These are phyloP conservation scores for Equus quagga DNA, from an alignment of 2,113 vertebrate species.

Conservation along the genomic window DNA sequence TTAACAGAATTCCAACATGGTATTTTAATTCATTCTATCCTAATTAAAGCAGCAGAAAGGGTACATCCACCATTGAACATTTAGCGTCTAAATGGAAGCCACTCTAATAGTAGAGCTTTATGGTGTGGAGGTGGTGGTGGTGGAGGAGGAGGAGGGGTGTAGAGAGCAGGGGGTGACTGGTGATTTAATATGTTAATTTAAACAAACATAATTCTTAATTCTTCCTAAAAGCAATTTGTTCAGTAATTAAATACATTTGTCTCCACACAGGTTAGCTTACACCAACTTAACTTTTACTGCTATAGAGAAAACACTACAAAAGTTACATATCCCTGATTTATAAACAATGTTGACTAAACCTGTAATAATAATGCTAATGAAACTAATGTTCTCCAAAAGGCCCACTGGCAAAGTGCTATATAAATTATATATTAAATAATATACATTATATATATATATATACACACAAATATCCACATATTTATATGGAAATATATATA, in stretches of 20 bases:
- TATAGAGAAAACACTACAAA: neutral
- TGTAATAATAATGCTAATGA: neutral
- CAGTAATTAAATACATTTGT: constrained; percentile 43
- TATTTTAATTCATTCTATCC: neutral
- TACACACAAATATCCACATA: neutral
- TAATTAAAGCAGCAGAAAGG: neutral
- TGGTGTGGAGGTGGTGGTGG: neutral
- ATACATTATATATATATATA: neutral
- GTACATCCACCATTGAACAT: neutral
- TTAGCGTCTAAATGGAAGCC: neutral
- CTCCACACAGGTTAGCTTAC: neutral
- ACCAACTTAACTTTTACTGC: constrained; percentile 24
- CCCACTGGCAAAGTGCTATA: neutral
- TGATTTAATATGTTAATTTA: neutral
- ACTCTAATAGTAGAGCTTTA: neutral
- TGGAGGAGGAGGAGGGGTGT: neutral
- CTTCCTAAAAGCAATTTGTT: constrained; percentile 33
- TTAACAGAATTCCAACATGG: neutral
- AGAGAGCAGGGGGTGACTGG: neutral
- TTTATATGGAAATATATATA: neutral
- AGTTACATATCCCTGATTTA: neutral
- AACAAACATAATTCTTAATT: constrained; percentile 28
- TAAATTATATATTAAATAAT: neutral
- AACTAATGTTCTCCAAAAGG: neutral
- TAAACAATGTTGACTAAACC: neutral